These are phyloP conservation scores for Ranitomeya imitator DNA, from an alignment of 2,113 vertebrate genomes.

Conservation along the genomic window DNA sequence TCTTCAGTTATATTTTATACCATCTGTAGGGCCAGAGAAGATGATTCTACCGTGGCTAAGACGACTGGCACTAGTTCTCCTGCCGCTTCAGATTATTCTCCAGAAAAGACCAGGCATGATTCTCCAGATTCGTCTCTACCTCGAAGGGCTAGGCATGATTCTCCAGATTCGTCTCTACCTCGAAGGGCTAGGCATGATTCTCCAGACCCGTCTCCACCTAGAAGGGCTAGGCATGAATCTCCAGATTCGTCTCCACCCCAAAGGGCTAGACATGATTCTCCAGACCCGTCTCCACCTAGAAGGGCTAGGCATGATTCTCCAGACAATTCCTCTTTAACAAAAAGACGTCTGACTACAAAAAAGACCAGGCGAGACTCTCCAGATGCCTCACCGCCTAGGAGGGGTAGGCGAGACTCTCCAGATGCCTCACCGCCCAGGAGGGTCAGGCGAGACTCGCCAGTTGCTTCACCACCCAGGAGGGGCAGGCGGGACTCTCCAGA, in stretches of 20 bases:
- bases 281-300: conserved; percentile 51
- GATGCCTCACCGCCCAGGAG: not conserved
- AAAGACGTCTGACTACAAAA: not conserved
- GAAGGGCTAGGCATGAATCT: conserved; percentile 53
- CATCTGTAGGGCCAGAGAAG: not conserved
- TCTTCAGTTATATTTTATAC: not conserved
- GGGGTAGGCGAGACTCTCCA: not conserved
- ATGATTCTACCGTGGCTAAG: not conserved
- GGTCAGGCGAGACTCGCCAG: not conserved
- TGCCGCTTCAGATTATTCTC: conserved; percentile 61
- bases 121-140: conserved; percentile 22
- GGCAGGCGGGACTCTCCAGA: not conserved
- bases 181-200: conserved; percentile 57
- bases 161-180: conserved; percentile 25
- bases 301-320: not conserved
- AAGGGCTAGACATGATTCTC: not conserved
- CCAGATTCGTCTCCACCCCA: conserved; percentile 52
- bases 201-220: conserved; percentile 57
- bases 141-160: conserved; percentile 38
- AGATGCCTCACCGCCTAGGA: accelerated
- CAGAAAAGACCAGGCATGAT: not conserved
- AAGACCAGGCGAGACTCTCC: not conserved
- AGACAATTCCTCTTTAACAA: not conserved
- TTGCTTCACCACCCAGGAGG: not conserved
- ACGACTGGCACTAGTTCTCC: conserved; percentile 49